Percentiles rank a stretch among this genome's conserved stretches.
Evolutionary conservation across 1,140 invertebrate species (phyloP).

Genomic region (Propsilocerus akamusi): DNA sequence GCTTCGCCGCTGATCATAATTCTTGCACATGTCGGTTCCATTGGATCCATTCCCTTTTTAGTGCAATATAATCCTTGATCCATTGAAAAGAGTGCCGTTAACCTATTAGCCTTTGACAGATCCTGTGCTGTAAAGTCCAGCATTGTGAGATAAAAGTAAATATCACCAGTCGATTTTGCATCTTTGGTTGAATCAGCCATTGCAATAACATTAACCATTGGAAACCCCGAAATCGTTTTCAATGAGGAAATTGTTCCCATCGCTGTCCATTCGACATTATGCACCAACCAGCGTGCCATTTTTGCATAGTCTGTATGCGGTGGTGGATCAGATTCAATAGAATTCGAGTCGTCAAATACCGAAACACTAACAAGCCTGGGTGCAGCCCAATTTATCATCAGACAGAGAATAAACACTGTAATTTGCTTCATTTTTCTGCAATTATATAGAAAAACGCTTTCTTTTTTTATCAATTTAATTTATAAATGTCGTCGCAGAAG

Average conservation of each 20-base stretch:
- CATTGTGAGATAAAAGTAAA: conserved; percentile 58
- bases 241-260: conserved; percentile 51
- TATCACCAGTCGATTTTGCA: conserved; percentile 47
- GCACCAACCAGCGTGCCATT: not conserved
- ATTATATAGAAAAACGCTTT: too few relatives aligned
- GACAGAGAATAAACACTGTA: too few relatives aligned
- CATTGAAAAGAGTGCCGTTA: conserved; percentile 44
- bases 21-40: conserved; percentile 62
- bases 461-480: too few relatives aligned
- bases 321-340: conserved; percentile 2
- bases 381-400: too few relatives aligned
- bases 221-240: conserved; percentile 37
- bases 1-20: conserved; percentile 47
- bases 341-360: too few relatives aligned
- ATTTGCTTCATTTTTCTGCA: too few relatives aligned
- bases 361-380: too few relatives aligned
- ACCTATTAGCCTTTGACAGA: conserved; percentile 41
- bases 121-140: conserved; percentile 57
- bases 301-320: not conserved
- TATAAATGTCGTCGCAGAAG: too few relatives aligned
- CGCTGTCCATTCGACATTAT: conserved; percentile 41
- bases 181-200: conserved; percentile 45
- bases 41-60: conserved; percentile 42
- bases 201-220: conserved; percentile 55
- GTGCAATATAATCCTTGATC: conserved; percentile 48